These are phyloP conservation scores for Ectropis crepuscularia DNA, from an alignment of 2,888 invertebrate genomes.

Conservation along the genomic window DNA sequence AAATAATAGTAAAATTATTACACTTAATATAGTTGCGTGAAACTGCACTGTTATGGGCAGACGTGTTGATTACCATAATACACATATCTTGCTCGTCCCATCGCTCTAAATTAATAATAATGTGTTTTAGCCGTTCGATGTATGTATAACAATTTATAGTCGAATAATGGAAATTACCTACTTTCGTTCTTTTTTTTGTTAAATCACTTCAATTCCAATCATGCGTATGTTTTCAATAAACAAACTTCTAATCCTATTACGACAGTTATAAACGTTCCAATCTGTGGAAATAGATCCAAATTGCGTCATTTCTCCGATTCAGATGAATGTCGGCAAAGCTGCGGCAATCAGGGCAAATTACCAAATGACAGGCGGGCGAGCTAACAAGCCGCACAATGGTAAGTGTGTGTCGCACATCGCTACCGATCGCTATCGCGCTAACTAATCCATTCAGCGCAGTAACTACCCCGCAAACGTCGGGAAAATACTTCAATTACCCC, in stretches of 20 bases:
- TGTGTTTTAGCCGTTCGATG: too few relatives aligned
- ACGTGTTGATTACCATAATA: too few relatives aligned
- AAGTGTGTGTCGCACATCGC: constrained; percentile 53
- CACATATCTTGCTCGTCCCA: too few relatives aligned
- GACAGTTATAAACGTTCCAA: not conserved
- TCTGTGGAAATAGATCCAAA: not conserved
- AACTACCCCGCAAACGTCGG: constrained; percentile 72
- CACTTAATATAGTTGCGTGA: too few relatives aligned
- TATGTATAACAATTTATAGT: too few relatives aligned
- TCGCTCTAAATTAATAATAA: too few relatives aligned
- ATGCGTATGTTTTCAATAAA: too few relatives aligned
- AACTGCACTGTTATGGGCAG: too few relatives aligned
- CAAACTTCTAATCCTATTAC: not conserved
- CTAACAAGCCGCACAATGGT: constrained; percentile 43
- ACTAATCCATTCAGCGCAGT: constrained; percentile 74
- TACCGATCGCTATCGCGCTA: constrained; percentile 73
- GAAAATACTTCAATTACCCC: constrained; percentile 78
- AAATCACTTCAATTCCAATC: too few relatives aligned
- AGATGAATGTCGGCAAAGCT: constrained; percentile 34
- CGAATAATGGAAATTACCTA: too few relatives aligned
- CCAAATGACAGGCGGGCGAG: constrained; percentile 21
- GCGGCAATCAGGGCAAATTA: constrained; percentile 27
- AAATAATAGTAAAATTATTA: too few relatives aligned
- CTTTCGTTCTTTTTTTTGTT: too few relatives aligned
- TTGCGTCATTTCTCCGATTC: not conserved